These are phyloP conservation scores for human DNA, from an alignment of 2,113 vertebrate species.

Conservation along the genomic window DNA sequence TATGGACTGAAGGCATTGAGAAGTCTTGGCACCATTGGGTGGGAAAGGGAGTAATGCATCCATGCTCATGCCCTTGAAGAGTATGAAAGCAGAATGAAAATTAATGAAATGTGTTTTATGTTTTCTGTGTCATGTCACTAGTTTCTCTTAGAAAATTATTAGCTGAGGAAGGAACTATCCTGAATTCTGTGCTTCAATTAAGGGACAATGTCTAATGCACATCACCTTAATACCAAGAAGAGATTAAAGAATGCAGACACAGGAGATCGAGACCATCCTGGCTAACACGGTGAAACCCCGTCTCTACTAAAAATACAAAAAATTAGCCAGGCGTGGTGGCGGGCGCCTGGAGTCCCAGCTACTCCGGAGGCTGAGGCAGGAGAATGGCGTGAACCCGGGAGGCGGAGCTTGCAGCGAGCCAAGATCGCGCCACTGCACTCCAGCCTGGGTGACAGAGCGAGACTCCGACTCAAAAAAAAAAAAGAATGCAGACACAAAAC, in stretches of 20 bases:
- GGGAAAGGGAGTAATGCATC: neutral
- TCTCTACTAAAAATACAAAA: too few species aligned
- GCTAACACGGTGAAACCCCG: too few species aligned
- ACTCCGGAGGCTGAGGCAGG: too few species aligned
- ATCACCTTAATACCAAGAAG: neutral
- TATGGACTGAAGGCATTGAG: neutral
- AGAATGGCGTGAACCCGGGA: too few species aligned
- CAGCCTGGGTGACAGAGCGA: too few species aligned
- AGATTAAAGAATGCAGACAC: neutral
- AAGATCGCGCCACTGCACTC: too few species aligned
- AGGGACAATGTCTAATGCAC: neutral
- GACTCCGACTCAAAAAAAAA: too few species aligned
- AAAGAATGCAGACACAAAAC: neutral
- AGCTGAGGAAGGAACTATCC: neutral
- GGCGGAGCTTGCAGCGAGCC: too few species aligned
- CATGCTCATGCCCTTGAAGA: neutral
- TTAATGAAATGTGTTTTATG: neutral
- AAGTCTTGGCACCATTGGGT: neutral
- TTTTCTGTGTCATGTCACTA: neutral
- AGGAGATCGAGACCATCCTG: too few species aligned
- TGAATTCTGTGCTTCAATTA: conserved; percentile 11
- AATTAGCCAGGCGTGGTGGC: too few species aligned
- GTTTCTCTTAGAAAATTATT: neutral
- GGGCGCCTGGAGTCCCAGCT: too few species aligned
- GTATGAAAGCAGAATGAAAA: neutral